These are phyloP conservation scores for Falco punctatus DNA, from an alignment of 2,113 vertebrate species.

Conservation along the genomic window DNA sequence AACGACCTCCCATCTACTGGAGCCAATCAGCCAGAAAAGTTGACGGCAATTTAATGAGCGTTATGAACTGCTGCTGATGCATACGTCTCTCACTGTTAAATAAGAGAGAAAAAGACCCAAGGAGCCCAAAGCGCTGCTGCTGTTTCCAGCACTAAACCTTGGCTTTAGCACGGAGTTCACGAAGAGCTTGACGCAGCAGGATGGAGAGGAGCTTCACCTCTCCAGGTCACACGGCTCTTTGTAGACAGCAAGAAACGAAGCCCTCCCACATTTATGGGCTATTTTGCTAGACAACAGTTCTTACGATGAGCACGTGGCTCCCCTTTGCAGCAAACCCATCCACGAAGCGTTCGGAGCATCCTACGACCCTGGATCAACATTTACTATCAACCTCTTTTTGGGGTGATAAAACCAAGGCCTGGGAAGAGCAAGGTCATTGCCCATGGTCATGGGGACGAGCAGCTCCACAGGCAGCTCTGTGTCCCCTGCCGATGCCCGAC, in stretches of 20 bases:
- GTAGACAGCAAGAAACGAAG: not conserved
- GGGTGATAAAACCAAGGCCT: not conserved
- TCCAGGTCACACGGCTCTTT: not conserved
- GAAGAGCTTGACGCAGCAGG: not conserved
- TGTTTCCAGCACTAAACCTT: not conserved
- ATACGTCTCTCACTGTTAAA: fast-evolving
- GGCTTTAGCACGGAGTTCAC: no score
- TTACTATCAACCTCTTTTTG: not conserved
- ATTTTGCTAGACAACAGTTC: not conserved
- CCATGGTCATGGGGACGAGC: fast-evolving
- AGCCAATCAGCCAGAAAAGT: not conserved
- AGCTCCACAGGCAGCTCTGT: not conserved
- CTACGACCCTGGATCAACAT: not conserved
- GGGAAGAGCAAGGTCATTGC: not conserved
- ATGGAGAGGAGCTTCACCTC: not conserved
- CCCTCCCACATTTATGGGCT: fast-evolving
- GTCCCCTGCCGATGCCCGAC: fast-evolving
- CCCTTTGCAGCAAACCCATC: not conserved
- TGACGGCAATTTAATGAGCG: not conserved
- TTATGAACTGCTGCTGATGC: not conserved
- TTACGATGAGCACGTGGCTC: not conserved
- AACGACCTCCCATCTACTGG: not conserved
- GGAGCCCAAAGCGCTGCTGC: not conserved
- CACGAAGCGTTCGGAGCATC: not conserved
- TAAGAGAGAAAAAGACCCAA: fast-evolving